A percentile compares a stretch with the other conserved stretches of the same genome.
phyloP scores from a whole-genome alignment of 1,140 invertebrate genomes.

The Nylanderia fulva region DNA sequence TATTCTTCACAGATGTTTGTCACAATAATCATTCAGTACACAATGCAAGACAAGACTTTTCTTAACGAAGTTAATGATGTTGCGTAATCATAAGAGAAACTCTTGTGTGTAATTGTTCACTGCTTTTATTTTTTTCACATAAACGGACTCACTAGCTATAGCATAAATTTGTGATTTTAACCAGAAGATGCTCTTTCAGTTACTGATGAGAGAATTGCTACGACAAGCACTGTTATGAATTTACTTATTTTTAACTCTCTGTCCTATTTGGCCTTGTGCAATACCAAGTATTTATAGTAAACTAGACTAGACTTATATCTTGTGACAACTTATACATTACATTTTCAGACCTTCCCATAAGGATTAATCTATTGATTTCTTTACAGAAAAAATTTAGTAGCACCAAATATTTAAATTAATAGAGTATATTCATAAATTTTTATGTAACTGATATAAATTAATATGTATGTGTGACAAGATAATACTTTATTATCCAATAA shows the following conservation, averaged over 20 bases:
- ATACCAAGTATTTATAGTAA: constrained; percentile 80
- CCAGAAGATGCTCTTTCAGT: constrained; percentile 21
- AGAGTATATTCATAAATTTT: constrained; percentile 17
- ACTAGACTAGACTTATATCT: constrained; percentile 64
- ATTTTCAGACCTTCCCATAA: constrained; percentile 56
- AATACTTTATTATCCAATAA: constrained; percentile 20
- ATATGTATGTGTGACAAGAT: neutral
- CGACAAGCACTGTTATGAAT: constrained; percentile 67
- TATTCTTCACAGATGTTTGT: constrained; percentile 63
- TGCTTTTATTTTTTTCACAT: constrained; percentile 36
- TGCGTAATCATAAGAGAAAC: constrained; percentile 52
- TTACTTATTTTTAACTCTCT: constrained; percentile 83
- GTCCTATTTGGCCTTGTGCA: constrained; percentile 83
- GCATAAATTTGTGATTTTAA: constrained; percentile 29
- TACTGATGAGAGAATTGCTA: constrained; percentile 52
- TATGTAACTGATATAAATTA: constrained; percentile 22
- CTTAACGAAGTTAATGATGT: constrained; percentile 54
- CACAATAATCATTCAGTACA: constrained; percentile 60
- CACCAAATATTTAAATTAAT: neutral
- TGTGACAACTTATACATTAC: constrained; percentile 35
- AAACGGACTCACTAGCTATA: constrained; percentile 22
- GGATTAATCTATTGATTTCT: constrained; percentile 3
- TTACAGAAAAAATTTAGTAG: neutral
- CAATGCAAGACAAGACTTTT: constrained; percentile 45
- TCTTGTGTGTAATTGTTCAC: constrained; percentile 9